Conservation (phyloP, 2,113 vertebrate species). For the Rallus limicola region DNA sequence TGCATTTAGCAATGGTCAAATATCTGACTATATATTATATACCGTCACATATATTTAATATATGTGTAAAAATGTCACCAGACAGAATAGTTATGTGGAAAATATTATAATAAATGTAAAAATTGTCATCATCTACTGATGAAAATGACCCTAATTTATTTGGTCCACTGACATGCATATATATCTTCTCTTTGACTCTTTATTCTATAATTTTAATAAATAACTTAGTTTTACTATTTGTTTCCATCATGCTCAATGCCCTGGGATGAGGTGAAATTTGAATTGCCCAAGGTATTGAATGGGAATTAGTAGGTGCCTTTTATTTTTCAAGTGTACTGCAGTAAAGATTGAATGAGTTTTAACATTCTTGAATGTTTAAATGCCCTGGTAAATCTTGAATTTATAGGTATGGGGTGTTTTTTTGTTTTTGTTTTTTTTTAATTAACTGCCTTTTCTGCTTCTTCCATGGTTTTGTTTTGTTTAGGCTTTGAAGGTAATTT, state of each 20-base stretch:
- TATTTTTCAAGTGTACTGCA: background rate
- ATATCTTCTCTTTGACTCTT: background rate
- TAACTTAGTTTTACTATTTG: constrained; percentile 3
- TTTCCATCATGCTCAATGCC: background rate
- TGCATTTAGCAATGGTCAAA: constrained; percentile 39
- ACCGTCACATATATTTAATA: constrained; percentile 26
- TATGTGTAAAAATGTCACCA: constrained; percentile 4
- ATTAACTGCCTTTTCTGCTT: background rate
- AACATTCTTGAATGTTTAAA: background rate
- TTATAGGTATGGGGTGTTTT: background rate
- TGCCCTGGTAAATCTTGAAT: background rate
- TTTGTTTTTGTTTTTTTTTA: background rate
- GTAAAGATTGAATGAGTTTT: background rate
- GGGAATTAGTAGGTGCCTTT: background rate
- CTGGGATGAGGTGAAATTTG: background rate
- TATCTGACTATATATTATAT: background rate
- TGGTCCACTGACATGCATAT: background rate
- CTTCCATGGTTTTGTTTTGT: background rate
- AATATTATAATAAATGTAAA: constrained; percentile 54
- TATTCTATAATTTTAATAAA: constrained; percentile 37
- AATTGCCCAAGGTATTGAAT: background rate
- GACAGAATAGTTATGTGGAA: constrained; percentile 41
- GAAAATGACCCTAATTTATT: constrained; percentile 58
- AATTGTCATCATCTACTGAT: background rate
- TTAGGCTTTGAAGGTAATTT: background rate